Evolutionary conservation across 1,140 invertebrate genomes (phyloP), one percentile per base, ranked within the genome.

Genomic region (Zaprionus camerounensis): DNA sequence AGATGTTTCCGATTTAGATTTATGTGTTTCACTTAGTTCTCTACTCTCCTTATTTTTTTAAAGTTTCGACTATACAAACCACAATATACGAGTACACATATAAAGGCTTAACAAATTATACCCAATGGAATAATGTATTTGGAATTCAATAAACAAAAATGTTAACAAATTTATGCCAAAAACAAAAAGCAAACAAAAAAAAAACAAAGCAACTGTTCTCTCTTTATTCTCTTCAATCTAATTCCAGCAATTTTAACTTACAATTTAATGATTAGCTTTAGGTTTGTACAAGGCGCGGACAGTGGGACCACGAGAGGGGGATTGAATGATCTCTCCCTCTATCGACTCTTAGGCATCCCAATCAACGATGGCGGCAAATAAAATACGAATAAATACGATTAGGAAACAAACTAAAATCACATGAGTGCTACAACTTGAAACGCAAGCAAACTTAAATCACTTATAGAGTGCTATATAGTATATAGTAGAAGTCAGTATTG

Each of bases 111-210:
- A 66, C 59, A 71, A 87, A 82, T 73, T 83, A 83, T 84, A 84
- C 66, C 81, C 76, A 67, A 85, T 55, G 58, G 41, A 46, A 46
- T 78, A 85, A 79, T 87, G 71, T 87, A 88, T 84, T 88, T 88
- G 83, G 80, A 87, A 87, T 87, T 87, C 84, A 87, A 87, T 87
- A 87, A 87, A 86, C 72, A 86, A 80, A 87, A 88, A 87, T 88
- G 84, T 87, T 87, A 80, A 82, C 67, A 82, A 76, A 86, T 77
- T 46, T 85, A 85, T 80, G 76, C 70, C 77, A 73, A 78, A 57
- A 69, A 68, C 49, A 46, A 49, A 51, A 78, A 56, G 65, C 62
- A 58, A 46, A 49, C 38, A 36, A 61, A 61, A 36, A 44, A 4
- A 49, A 24, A 51, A 38, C 20, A 53, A 38, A 34, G 3, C 28